Conservation (phyloP, 2,113 vertebrate species). For the Elephas maximus region DNA sequence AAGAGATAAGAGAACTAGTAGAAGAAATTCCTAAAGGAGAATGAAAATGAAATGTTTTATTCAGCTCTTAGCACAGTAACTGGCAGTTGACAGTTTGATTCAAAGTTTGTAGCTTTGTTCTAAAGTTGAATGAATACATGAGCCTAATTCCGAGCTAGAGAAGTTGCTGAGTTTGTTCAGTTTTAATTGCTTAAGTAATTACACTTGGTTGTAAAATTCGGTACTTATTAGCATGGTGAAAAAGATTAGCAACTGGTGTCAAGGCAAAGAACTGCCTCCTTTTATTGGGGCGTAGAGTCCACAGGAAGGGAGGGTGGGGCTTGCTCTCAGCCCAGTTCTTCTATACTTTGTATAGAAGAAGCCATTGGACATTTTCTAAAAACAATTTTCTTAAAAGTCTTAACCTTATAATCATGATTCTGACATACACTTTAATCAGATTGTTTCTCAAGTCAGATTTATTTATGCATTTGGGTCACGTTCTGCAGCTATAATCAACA, state of each 20-base stretch:
- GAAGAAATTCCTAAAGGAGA: neutral
- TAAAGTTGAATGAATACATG: neutral
- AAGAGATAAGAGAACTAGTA: neutral
- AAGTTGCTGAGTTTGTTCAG: neutral
- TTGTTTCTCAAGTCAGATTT: neutral
- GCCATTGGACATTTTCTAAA: neutral
- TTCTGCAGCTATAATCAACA: neutral
- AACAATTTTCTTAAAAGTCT: neutral
- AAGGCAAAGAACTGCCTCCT: neutral
- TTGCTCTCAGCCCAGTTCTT: no score
- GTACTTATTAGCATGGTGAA: neutral
- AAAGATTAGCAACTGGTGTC: neutral
- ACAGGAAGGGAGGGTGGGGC: neutral
- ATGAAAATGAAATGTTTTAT: neutral
- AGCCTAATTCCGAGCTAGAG: neutral
- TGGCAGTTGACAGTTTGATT: neutral
- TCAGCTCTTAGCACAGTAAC: neutral
- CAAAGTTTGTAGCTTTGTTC: neutral
- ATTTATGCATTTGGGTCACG: neutral
- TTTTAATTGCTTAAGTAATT: neutral
- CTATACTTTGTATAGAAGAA: rapidly evolving
- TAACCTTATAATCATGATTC: neutral
- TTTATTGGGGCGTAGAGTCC: conserved; percentile 11
- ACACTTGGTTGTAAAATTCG: neutral
- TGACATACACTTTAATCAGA: neutral